A percentile compares a stretch with the other conserved stretches of the same genome.
These are phyloP conservation scores for Chionoecetes opilio DNA, from an alignment of 1,140 invertebrate genomes.

Conservation along the genomic window DNA sequence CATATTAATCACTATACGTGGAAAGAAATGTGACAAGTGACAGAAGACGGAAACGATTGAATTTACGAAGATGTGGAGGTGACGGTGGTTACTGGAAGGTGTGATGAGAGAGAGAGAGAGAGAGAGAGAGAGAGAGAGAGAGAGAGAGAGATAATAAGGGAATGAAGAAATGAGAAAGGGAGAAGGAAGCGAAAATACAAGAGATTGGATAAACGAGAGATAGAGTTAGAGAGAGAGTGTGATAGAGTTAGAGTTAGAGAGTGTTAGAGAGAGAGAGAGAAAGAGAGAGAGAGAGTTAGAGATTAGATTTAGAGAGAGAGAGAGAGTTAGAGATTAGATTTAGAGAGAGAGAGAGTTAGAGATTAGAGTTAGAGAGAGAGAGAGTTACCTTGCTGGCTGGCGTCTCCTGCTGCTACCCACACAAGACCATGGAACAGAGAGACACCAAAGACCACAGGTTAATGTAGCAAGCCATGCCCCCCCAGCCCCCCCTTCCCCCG, in stretches of 20 bases:
- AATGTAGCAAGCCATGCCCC: slow-evolving; percentile 50
- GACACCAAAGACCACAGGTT: slow-evolving; percentile 46
- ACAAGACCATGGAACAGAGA: slow-evolving; percentile 37
- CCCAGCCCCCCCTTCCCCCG: not conserved
- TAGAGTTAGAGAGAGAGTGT: slow-evolving; percentile 34
- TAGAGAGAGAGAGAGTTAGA: slow-evolving; percentile 21
- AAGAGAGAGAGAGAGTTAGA: slow-evolving; percentile 29
- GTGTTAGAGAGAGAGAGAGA: not conserved
- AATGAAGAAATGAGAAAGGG: not conserved
- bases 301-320: slow-evolving; percentile 7
- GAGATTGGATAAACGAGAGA: not conserved
- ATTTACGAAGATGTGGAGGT: too few relatives aligned
- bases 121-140: slow-evolving; percentile 24
- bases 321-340: too few relatives aligned
- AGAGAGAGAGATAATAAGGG: not conserved
- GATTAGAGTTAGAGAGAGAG: slow-evolving; percentile 37
- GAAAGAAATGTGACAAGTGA: not conserved
- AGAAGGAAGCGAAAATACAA: not conserved
- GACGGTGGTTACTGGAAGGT: too few relatives aligned
- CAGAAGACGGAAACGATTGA: too few relatives aligned
- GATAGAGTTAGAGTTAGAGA: not conserved
- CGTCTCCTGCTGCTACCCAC: slow-evolving; percentile 47
- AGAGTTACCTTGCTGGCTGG: not conserved
- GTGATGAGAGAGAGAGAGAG: not conserved
- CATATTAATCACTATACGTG: not conserved